These are phyloP conservation scores for Ctenosaura bakeri DNA, from an alignment of 2,797 vertebrate genomes.

Conservation along the genomic window DNA sequence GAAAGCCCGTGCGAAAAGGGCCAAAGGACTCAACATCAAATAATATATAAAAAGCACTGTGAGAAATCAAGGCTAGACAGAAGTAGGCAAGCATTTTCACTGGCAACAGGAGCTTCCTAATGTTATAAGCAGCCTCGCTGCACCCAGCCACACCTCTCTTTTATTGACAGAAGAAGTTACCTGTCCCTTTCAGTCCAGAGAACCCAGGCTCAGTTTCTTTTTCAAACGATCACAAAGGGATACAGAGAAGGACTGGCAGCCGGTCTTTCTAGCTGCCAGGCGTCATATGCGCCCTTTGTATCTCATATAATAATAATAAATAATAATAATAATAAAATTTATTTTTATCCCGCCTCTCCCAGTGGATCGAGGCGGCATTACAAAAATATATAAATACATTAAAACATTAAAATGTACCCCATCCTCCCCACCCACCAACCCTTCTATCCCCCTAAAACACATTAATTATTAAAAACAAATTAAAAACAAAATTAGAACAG, in stretches of 20 bases:
- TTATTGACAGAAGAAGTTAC: background rate
- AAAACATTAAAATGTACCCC: too few species aligned
- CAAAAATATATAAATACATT: too few species aligned
- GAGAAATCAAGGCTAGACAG: background rate
- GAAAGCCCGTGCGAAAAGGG: too few species aligned
- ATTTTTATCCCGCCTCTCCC: too few species aligned
- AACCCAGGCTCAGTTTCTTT: background rate
- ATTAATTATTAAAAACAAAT: too few species aligned
- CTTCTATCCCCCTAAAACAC: too few species aligned
- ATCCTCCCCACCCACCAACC: too few species aligned
- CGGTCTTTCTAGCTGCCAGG: background rate
- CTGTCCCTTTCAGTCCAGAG: background rate
- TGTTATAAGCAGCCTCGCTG: too few species aligned
- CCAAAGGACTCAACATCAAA: background rate
- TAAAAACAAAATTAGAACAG: too few species aligned
- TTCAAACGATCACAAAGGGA: background rate
- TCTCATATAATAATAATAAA: too few species aligned
- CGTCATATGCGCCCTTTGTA: fast-evolving
- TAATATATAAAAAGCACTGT: background rate
- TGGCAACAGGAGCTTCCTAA: background rate
- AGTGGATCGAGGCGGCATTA: too few species aligned
- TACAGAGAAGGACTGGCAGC: background rate
- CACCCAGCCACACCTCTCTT: background rate
- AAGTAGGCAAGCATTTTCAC: background rate
- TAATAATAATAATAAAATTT: too few species aligned